Evolutionary conservation across 2,888 invertebrate species (phyloP).

Genomic region (Trichacis sp.): DNA sequence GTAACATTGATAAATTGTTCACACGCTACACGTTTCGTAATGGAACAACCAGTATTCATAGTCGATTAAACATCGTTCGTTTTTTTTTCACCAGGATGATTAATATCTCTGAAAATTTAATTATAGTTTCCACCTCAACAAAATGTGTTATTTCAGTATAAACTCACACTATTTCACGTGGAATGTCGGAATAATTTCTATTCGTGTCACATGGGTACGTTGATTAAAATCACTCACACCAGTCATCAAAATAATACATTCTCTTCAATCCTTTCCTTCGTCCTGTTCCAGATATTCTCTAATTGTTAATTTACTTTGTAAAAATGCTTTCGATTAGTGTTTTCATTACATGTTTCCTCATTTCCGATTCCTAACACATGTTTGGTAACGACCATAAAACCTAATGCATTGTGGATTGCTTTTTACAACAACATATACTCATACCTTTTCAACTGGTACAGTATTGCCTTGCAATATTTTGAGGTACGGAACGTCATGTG

Average conservation of each 20-base stretch:
- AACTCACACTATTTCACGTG: too few species aligned
- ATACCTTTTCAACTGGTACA: background rate
- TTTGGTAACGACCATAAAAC: background rate
- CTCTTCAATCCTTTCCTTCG: background rate
- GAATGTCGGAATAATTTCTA: background rate
- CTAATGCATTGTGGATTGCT: background rate
- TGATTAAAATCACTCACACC: background rate
- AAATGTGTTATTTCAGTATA: too few species aligned
- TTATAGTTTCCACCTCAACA: too few species aligned
- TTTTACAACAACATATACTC: background rate
- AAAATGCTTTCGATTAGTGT: background rate
- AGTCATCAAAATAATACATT: background rate
- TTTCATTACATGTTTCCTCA: background rate
- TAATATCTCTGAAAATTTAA: too few species aligned
- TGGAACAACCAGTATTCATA: background rate
- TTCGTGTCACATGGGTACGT: background rate
- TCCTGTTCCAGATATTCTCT: background rate
- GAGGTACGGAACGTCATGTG: too few species aligned
- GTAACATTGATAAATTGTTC: constrained; percentile 36
- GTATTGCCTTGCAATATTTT: too few species aligned
- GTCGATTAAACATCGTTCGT: constrained; percentile 16
- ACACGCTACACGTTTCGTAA: constrained; percentile 17
- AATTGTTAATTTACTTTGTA: background rate
- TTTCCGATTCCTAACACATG: background rate
- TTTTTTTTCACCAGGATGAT: too few species aligned